phyloP scores from a whole-genome alignment of 2,113 vertebrate genomes.

The Arenaria interpres region DNA sequence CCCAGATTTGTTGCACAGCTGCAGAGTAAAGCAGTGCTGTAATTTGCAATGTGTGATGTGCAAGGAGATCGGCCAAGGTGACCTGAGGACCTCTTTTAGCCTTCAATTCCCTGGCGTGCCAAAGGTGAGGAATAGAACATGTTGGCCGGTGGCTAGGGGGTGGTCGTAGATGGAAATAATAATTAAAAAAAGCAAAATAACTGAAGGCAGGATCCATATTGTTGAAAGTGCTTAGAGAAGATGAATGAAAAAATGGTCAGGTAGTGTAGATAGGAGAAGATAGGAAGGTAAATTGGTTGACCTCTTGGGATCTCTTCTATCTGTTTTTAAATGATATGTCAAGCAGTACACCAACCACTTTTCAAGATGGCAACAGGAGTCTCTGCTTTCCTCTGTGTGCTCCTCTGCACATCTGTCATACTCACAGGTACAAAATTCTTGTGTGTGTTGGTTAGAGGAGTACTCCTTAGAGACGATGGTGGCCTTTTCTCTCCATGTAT shows the following conservation, averaged over 20 bases:
- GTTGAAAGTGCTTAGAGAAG: not conserved
- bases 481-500: not conserved
- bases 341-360: not conserved
- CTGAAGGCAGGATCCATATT: not conserved
- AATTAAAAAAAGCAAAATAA: not conserved
- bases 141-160: accelerated
- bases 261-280: not conserved
- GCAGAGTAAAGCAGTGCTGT: not conserved
- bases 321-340: not conserved
- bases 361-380: not conserved
- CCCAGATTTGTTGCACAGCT: not conserved
- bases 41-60: not conserved
- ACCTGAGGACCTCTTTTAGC: not conserved
- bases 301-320: not conserved
- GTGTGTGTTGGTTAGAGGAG: accelerated
- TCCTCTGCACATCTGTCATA: not conserved
- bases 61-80: accelerated
- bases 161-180: not conserved
- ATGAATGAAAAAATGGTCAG: not conserved
- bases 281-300: not conserved
- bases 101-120: not conserved
- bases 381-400: not conserved
- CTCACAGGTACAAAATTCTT: not conserved
- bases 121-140: not conserved
- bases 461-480: not conserved